Conservation (phyloP, 2,888 invertebrate species). For the Phasia obesa region DNA sequence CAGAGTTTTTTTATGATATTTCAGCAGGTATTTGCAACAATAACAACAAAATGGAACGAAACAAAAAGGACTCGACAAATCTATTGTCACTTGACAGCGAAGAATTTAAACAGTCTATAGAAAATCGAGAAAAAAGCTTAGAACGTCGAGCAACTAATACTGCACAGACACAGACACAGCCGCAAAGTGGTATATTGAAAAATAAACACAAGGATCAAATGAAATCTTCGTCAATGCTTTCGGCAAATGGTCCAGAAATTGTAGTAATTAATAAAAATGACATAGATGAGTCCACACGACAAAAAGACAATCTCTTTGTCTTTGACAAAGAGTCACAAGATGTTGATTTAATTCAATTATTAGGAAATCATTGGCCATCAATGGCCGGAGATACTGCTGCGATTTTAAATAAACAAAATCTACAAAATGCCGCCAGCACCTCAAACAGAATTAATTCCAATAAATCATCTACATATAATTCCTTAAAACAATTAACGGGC, state of each 20-base stretch:
- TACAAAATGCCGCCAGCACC: constrained; percentile 62
- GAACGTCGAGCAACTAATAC: constrained; percentile 72
- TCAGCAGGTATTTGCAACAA: constrained; percentile 15
- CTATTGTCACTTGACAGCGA: constrained; percentile 69
- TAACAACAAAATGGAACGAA: constrained; percentile 61
- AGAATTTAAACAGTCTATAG: constrained; percentile 75
- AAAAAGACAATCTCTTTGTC: constrained; percentile 77
- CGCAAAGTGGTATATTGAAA: constrained; percentile 75
- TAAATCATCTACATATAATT: constrained; percentile 86
- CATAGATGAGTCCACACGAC: constrained; percentile 78
- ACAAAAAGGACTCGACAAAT: constrained; percentile 52
- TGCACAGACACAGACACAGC: constrained; percentile 56
- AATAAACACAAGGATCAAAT: constrained; percentile 64
- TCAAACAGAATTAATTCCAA: constrained; percentile 82
- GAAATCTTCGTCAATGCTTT: constrained; percentile 75
- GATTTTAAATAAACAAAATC: constrained; percentile 76
- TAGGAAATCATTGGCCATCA: constrained; percentile 80
- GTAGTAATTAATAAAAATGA: constrained; percentile 79
- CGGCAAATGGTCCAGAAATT: constrained; percentile 78
- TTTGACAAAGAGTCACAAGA: constrained; percentile 76
- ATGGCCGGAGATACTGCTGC: constrained; percentile 79
- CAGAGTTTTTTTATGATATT: constrained; percentile 74
- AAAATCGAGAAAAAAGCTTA: constrained; percentile 75
- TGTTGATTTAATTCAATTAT: constrained; percentile 79
- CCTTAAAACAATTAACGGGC: constrained; percentile 84